These are phyloP conservation scores for Rhodophaea formosa DNA, from an alignment of 2,888 invertebrate species.

Conservation along the genomic window DNA sequence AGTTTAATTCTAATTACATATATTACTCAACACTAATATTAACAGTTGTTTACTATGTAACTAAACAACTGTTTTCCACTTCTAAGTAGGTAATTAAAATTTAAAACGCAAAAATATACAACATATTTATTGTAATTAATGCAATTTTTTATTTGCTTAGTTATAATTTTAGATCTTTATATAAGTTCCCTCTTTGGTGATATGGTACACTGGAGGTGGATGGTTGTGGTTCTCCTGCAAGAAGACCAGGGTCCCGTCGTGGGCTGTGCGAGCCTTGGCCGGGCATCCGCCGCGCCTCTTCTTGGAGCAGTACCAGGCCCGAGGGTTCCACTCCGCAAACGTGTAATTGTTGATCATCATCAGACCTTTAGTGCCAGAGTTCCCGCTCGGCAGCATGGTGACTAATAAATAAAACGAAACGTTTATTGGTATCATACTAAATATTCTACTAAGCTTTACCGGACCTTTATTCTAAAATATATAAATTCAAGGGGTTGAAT, in stretches of 20 bases:
- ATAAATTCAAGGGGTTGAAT: too few species aligned
- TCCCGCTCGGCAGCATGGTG: background rate
- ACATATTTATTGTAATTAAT: background rate
- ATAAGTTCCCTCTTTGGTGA: background rate
- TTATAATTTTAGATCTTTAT: background rate
- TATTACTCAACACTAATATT: too few species aligned
- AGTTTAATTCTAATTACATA: too few species aligned
- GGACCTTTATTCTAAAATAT: background rate
- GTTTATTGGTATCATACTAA: background rate
- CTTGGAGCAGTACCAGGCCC: background rate
- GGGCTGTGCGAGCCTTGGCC: background rate
- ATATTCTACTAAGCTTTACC: background rate
- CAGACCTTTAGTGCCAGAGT: background rate
- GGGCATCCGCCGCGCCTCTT: background rate
- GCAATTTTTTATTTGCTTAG: background rate
- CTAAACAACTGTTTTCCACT: too few species aligned
- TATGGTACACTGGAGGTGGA: background rate
- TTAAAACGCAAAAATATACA: background rate
- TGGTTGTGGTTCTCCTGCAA: constrained; percentile 8
- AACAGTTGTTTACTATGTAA: too few species aligned
- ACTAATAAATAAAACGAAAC: background rate
- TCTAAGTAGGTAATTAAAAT: too few species aligned
- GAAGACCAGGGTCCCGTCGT: background rate
- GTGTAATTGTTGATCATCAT: constrained; percentile 7
- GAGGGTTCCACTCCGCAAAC: background rate